Evolutionary conservation across 2,797 vertebrate species (phyloP), one percentile per base, ranked within the genome.

Genomic region (Gymnocypris eckloni): DNA sequence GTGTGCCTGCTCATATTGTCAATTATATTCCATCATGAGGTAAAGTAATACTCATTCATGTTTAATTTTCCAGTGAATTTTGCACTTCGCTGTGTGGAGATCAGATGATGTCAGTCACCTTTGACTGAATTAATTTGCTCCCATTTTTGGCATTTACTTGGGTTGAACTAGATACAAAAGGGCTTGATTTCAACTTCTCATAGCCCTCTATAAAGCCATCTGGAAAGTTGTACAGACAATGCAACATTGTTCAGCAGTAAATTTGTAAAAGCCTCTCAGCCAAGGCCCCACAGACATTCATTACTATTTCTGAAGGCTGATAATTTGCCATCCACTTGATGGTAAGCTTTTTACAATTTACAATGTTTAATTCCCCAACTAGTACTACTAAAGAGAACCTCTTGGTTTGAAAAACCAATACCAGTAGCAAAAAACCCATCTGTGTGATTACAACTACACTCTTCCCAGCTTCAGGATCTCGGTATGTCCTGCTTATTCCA

Each of bases 101-200:
- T 86, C 86, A 89, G 56, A 87, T 86, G 86, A 81, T 90, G 85
- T 85, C 0, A 89, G 90, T 81, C 72, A 89, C 90, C 87, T 92
- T 91, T 88, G 88, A 82, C 88, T 59, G 18, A 90, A 81, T 87
- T 86, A 86, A 92, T 87, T 77, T 88, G 91, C 90, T 90, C 86
- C 91, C 92, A 85, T 87, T 82, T 89, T 89, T 78, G 72, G 9
- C 54, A 48, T 85, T 85, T 61, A n/a, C 52, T 39, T 70, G 11
- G 67, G 41, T 79, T 15, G 9, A 59, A 64, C 43, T 71, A 20
- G 20, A 71, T 48, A 52, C 52, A 52, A 79, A 84, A 39, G 33
- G 71, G 39, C 75, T 85, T 61, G 76, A 79, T 79, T 85, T 61
- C 54, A 45, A 48, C 59, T 16, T 16, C 39, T 48, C 39, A 9